Evolutionary conservation across 2,888 invertebrate genomes (phyloP), one percentile per base, ranked within the genome.

Genomic region (Dilophus febrilis): DNA sequence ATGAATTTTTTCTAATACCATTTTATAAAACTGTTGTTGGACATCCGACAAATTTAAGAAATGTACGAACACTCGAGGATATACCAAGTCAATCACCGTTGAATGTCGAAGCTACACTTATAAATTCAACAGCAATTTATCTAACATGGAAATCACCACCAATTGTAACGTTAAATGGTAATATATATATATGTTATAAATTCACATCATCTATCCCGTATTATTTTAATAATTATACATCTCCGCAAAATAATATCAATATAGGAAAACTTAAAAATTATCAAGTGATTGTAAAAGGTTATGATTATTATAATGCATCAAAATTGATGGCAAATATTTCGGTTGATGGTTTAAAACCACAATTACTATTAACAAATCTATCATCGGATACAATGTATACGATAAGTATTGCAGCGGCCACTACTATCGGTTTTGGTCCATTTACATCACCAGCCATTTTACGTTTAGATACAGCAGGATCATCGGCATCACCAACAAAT

Each of bases 1-100:
- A 92, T 63, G 84, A 90, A 64, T 85, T 92, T 65, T 87, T 91
- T 66, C 72, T 94, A 49, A 75, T 86, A 55, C 91, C 92, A 46
- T 92, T 86, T 66, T 87, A 80, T 63, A 81, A 78, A 61, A 77
- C 74, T 56, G 75, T 88, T 49, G 84, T 88, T 64, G 90, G 88
- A 45, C 77, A 78, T 52, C 87, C 87, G 30, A 85, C 86, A 40
- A 88, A 90, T 65, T 79, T 32, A 22, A 31, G 26, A 38, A 31
- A 18, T 7, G 77, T 78, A 40, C 71, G 77, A 59, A 91, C 90
- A 39, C 65, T 80, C 49, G 87, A 90, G 66, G 87, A 87, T 63
- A 88, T 79, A 42, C 91, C 91, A 8, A 77, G 77, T 42, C 78
- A 80, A 40, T 72, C 88, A n/a, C 92, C 92, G 16, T 71, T 72